A percentile compares a stretch with the other conserved stretches of the same genome.
phyloP scores from a whole-genome alignment of 1,140 invertebrate species.

The Drosophila baimaii region DNA sequence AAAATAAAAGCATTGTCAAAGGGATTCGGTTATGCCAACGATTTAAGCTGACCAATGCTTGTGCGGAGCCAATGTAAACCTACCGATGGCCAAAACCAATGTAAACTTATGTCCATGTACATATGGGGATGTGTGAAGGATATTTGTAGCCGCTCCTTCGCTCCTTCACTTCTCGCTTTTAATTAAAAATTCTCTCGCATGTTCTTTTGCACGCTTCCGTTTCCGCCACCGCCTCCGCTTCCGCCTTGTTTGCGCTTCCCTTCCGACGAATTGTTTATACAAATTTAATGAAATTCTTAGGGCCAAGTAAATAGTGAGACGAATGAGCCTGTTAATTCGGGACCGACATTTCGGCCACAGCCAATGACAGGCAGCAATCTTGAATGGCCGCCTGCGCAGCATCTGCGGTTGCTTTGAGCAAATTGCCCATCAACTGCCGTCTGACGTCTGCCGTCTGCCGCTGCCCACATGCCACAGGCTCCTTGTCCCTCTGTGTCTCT shows the following conservation, averaged over 20 bases:
- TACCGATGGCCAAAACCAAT: slow-evolving; percentile 46
- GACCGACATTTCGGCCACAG: slow-evolving; percentile 5
- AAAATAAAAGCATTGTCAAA: slow-evolving; percentile 23
- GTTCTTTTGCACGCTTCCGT: slow-evolving; percentile 34
- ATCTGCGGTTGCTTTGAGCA: slow-evolving; percentile 61
- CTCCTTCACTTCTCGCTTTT: slow-evolving; percentile 37
- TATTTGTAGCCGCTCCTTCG: slow-evolving; percentile 7
- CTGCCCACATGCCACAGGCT: slow-evolving; percentile 37
- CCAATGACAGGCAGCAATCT: slow-evolving; percentile 30
- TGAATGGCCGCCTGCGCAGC: slow-evolving; percentile 37
- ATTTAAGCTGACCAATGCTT: slow-evolving; percentile 62
- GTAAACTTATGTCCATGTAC: slow-evolving; percentile 27
- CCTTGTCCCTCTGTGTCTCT: slow-evolving; percentile 16
- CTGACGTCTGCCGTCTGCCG: too few relatives aligned
- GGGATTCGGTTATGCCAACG: slow-evolving; percentile 20
- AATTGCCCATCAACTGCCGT: slow-evolving; percentile 64
- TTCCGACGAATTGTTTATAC: slow-evolving; percentile 37
- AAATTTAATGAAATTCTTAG: slow-evolving; percentile 63
- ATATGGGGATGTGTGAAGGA: slow-evolving; percentile 6
- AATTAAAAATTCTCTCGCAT: slow-evolving; percentile 67
- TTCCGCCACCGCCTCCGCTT: slow-evolving; percentile 17
- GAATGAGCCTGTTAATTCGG: slow-evolving; percentile 41
- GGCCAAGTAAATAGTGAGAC: slow-evolving; percentile 50
- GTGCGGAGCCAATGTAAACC: slow-evolving; percentile 56
- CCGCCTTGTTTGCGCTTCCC: slow-evolving; percentile 37